phyloP scores from a whole-genome alignment of 2,888 invertebrate species.

The Ditylenchus weischeri region DNA sequence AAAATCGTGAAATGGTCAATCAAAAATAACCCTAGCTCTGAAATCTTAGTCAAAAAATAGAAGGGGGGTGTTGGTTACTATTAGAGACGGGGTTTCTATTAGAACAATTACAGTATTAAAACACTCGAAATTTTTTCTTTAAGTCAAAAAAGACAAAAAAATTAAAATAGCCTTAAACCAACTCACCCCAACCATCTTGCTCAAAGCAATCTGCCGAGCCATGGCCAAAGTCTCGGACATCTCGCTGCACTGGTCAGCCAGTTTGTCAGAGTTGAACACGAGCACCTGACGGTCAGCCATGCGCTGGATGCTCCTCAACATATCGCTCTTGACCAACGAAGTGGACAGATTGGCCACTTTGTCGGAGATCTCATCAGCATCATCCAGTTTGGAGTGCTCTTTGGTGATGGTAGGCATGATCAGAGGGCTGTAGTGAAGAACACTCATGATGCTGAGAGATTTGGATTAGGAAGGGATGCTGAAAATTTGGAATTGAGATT shows the following conservation, averaged over 20 bases:
- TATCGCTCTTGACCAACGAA: neutral
- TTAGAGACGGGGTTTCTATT: too few relatives aligned
- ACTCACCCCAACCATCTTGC: conserved; percentile 8
- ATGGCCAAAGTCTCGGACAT: neutral
- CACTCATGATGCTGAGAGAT: too few relatives aligned
- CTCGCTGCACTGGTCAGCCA: neutral
- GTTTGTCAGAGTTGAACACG: neutral
- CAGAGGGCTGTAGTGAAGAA: too few relatives aligned
- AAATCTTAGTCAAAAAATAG: too few relatives aligned
- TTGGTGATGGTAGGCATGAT: too few relatives aligned
- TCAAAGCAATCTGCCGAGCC: conserved; percentile 7
- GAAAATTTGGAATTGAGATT: too few relatives aligned
- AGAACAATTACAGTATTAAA: too few relatives aligned
- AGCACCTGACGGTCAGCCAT: neutral
- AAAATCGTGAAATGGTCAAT: too few relatives aligned
- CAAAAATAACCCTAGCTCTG: too few relatives aligned
- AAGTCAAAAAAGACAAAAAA: neutral
- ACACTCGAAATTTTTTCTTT: neutral
- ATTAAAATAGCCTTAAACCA: too few relatives aligned
- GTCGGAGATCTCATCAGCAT: neutral
- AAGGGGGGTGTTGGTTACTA: too few relatives aligned
- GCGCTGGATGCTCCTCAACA: neutral
- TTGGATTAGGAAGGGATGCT: too few relatives aligned
- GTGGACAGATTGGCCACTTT: neutral
- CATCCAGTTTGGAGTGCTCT: neutral